Conservation (phyloP, 64 coral and sea anemone genomes). For the Orbicella faveolata region DNA sequence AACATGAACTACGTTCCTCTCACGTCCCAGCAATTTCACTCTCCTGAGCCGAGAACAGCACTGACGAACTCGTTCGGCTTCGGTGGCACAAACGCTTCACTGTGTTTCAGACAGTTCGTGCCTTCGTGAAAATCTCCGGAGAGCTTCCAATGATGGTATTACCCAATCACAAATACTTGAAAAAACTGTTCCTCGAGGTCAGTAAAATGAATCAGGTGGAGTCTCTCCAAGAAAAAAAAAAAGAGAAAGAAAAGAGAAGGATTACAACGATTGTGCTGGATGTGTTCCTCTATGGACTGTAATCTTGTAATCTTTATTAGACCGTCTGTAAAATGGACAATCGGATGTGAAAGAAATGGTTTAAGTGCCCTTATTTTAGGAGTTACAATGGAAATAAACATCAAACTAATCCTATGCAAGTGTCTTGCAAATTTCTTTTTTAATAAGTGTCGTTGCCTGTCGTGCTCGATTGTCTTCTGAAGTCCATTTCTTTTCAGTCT, state of each 20-base stretch:
- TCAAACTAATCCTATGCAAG: not conserved
- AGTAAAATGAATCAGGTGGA: too few relatives aligned
- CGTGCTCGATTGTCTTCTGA: not conserved
- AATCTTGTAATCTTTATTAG: not conserved
- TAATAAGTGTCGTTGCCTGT: not conserved
- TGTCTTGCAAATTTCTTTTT: not conserved
- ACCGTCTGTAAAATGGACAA: not conserved
- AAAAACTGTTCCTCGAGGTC: too few relatives aligned
- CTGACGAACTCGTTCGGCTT: conserved; percentile 97
- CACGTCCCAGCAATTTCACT: conserved; percentile 49
- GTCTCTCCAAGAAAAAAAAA: too few relatives aligned
- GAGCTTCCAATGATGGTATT: not conserved
- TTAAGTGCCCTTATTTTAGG: not conserved
- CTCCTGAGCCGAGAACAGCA: conserved; percentile 32
- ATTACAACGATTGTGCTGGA: not conserved
- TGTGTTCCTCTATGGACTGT: not conserved
- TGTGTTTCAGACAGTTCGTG: conserved; percentile 72
- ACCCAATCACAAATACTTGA: not conserved
- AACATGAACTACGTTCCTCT: conserved; percentile 82
- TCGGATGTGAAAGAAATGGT: not conserved
- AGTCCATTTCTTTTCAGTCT: not conserved
- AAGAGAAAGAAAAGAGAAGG: not conserved
- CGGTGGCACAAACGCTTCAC: conserved; percentile 90
- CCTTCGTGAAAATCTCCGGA: not conserved
- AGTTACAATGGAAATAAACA: too few relatives aligned